These are phyloP conservation scores for Andricus curvator DNA, from an alignment of 2,888 invertebrate genomes.

Conservation along the genomic window DNA sequence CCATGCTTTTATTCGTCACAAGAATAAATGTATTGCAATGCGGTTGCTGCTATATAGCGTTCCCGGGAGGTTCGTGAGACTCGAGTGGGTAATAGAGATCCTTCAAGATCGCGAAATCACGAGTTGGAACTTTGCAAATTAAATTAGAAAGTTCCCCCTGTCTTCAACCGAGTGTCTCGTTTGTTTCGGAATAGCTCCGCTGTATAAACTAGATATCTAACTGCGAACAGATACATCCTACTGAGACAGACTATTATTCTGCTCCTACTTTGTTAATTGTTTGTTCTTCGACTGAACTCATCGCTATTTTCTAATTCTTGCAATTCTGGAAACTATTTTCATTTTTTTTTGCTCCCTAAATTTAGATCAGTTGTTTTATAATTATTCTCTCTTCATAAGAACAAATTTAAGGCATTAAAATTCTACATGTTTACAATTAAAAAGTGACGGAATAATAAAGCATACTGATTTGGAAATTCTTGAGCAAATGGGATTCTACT, in stretches of 20 bases:
- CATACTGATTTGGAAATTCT: no score
- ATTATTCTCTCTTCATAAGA: no score
- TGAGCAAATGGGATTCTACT: no score
- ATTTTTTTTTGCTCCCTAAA: no score
- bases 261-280: constrained; percentile 8
- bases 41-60: constrained; percentile 18
- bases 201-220: constrained; percentile 56
- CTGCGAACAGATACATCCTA: neutral
- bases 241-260: neutral
- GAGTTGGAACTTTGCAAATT: constrained; percentile 62
- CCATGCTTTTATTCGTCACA: constrained; percentile 21
- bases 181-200: constrained; percentile 58
- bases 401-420: no score
- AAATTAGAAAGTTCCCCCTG: constrained; percentile 65
- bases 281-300: neutral
- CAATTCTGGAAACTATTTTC: neutral
- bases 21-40: constrained; percentile 34
- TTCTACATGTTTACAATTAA: no score
- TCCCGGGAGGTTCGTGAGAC: constrained; percentile 24
- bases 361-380: no score
- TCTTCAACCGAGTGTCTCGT: constrained; percentile 60
- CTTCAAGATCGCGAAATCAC: constrained; percentile 61
- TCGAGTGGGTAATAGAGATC: constrained; percentile 47
- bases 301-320: neutral
- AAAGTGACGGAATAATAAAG: no score